phyloP scores from a whole-genome alignment of 1,140 invertebrate species.

The Drosophila repleta region DNA sequence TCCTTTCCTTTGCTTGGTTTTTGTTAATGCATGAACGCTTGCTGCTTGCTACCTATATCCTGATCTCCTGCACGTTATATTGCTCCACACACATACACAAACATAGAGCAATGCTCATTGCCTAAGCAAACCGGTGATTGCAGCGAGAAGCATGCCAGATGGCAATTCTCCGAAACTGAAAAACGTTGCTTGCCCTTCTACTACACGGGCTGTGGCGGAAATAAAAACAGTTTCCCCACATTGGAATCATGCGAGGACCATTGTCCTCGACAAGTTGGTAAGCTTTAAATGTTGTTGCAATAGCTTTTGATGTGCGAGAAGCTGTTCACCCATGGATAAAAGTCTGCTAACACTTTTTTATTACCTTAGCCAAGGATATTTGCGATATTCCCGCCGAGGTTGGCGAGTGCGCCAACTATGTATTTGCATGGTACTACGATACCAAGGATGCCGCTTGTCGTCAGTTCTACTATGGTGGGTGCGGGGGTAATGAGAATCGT shows the following conservation, averaged over 20 bases:
- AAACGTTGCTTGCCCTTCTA: conserved; percentile 97
- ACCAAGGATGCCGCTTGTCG: conserved; percentile 88
- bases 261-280: conserved; percentile 92
- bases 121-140: conserved; percentile 92
- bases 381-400: conserved; percentile 90
- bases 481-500: conserved; percentile 92
- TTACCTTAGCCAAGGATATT: conserved; percentile 85
- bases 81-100: conserved; percentile 15
- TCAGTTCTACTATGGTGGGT: conserved; percentile 93
- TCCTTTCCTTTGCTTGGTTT: conserved; percentile 51
- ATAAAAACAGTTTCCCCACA: conserved; percentile 93
- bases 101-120: conserved; percentile 91
- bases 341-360: conserved; percentile 27
- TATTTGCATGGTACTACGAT: conserved; percentile 93
- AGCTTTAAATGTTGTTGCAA: conserved; percentile 84
- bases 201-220: conserved; percentile 96
- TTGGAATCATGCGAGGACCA: conserved; percentile 90
- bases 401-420: conserved; percentile 92
- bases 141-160: conserved; percentile 89
- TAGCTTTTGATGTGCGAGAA: conserved; percentile 70
- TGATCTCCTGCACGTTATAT: conserved; percentile 35
- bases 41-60: conserved; percentile 53
- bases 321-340: background rate
- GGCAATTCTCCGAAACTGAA: conserved; percentile 94
- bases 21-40: conserved; percentile 68